Evolutionary conservation across 2,888 invertebrate species (phyloP).

Genomic region (Catocala sponsa): DNA sequence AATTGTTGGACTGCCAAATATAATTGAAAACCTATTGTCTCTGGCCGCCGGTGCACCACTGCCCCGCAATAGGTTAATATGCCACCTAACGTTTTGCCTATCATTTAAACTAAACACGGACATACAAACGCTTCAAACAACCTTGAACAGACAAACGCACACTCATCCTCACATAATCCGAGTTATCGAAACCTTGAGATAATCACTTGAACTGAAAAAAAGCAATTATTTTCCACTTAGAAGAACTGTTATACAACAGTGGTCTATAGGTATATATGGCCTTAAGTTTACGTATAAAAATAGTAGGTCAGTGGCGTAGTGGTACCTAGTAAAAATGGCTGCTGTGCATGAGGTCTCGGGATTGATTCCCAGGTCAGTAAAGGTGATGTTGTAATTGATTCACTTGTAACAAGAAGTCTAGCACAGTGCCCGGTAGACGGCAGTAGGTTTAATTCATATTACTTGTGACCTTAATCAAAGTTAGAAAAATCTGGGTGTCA

Average conservation of each 20-base stretch:
- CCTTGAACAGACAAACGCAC: slow-evolving; percentile 31
- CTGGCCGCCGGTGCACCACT: too few relatives aligned
- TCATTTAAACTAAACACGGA: not conserved
- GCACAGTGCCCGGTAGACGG: too few relatives aligned
- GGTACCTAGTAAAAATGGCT: too few relatives aligned
- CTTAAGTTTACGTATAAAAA: not conserved
- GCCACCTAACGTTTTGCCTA: not conserved
- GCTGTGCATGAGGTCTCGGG: too few relatives aligned
- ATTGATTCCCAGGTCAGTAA: too few relatives aligned
- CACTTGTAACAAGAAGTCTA: too few relatives aligned
- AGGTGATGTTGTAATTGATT: too few relatives aligned
- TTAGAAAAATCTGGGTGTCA: too few relatives aligned
- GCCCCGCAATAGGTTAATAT: not conserved
- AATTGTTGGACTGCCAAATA: too few relatives aligned
- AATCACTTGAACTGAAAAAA: slow-evolving; percentile 36
- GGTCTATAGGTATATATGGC: not conserved
- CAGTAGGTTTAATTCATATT: too few relatives aligned
- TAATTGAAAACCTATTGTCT: too few relatives aligned
- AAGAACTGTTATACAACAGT: slow-evolving; percentile 3
- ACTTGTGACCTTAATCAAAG: too few relatives aligned
- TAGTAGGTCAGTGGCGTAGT: not conserved
- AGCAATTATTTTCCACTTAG: slow-evolving; percentile 23
- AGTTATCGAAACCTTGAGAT: slow-evolving; percentile 41
- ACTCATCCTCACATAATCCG: slow-evolving; percentile 34
- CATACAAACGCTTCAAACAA: slow-evolving; percentile 6